Base-by-base conservation (phyloP, 2,888 invertebrate genomes). In the Anthophora plumipes region DNA sequence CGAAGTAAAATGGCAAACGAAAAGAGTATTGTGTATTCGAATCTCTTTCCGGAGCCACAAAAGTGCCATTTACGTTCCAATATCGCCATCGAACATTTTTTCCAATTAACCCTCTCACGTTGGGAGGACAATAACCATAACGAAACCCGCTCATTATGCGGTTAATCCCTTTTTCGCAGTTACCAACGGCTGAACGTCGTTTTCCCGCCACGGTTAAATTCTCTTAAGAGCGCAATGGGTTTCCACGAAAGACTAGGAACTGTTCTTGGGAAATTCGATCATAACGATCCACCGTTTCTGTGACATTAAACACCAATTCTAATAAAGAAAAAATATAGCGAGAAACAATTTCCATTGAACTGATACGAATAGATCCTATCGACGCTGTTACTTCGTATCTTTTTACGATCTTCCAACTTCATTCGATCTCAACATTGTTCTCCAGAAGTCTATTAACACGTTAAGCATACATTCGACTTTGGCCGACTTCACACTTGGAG, bases 61-160 rank as follows among this genome's bases (percentile, higher is more conserved):
- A 25, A 68, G 9, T 43, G 22, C 55, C 55, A 50, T 41, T 66
- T 64, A 52, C 12, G 31, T 64, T 20, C 41, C 60, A 9, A n/a
- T 41, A 46, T 25, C 22, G 25, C 59, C 37, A 60, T 50, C 55
- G 54, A 46, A 11, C 39, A 61, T 48, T 70, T 48, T 64, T 74
- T 55, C 39, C 54, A 79, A 76, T 76, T 69, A 55, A 25, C 20
- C 25, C 20, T 11, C 31, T n/a, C n/a, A n/a, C n/a, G n/a, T n/a
- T n/a, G n/a, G n/a, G 31, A 3, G 31, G 31, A 12, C 48, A 54
- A 75, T 80, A 81, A 70, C 66, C 66, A 2, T 57, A 80, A 69
- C 54, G 25, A 61, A 66, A 55, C 25, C 9, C 20, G 7, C 43
- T 43, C 61, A 20, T 81, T 81, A 71, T 46, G 60, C 66, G 50